Evolutionary conservation across 2,888 invertebrate genomes (phyloP).

Genomic region (Ophion obscuratus): DNA sequence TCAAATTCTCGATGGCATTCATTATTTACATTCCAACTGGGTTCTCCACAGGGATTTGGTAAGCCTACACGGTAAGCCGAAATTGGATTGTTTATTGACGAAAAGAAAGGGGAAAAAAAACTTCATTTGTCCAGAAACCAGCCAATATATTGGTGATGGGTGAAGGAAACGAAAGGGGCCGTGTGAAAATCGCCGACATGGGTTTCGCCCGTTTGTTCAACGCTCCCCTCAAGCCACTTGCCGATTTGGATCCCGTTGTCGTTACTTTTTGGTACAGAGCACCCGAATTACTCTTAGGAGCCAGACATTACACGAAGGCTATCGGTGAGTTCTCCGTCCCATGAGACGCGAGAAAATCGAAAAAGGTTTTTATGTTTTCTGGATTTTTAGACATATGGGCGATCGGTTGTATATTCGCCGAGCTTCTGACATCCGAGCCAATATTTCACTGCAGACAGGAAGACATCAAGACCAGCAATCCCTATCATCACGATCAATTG

Average conservation of each 20-base stretch:
- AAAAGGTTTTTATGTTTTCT: neutral
- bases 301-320: slow-evolving; percentile 98
- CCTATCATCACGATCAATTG: slow-evolving; percentile 99
- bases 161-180: slow-evolving; percentile 97
- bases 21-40: slow-evolving; percentile 99
- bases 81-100: neutral
- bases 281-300: slow-evolving; percentile 96
- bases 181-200: slow-evolving; percentile 99
- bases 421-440: slow-evolving; percentile 98
- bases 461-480: slow-evolving; percentile 99
- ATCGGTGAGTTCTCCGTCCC: slow-evolving; percentile 88
- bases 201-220: slow-evolving; percentile 99
- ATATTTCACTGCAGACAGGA: slow-evolving; percentile 99
- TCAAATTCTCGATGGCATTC: slow-evolving; percentile 99
- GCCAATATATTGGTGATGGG: slow-evolving; percentile 99
- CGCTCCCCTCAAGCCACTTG: slow-evolving; percentile 98
- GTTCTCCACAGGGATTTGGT: slow-evolving; percentile 98
- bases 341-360: neutral
- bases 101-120: neutral
- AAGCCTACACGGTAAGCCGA: slow-evolving; percentile 73
- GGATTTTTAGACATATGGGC: slow-evolving; percentile 95
- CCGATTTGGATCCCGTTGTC: slow-evolving; percentile 99
- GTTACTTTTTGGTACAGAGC: slow-evolving; percentile 99
- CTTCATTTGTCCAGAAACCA: slow-evolving; percentile 89
- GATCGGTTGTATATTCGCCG: slow-evolving; percentile 99